Conservation (phyloP, 2,888 invertebrate species). For the Stomorhina lunata region DNA sequence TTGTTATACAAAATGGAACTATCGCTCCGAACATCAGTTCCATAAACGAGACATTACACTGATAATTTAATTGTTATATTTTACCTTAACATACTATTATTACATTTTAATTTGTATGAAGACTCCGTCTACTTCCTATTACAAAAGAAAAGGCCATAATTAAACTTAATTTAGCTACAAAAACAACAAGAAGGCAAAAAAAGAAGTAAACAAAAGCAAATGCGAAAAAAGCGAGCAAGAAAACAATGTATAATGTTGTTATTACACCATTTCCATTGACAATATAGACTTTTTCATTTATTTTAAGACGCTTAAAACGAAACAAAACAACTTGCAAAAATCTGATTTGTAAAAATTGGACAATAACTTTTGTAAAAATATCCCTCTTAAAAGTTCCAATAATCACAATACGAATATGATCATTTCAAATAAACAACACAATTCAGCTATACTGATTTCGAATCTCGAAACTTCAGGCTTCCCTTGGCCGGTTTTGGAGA, state of each 20-base stretch:
- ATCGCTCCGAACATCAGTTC: slow-evolving; percentile 19
- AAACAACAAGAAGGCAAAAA: not conserved
- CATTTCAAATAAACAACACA: too few species aligned
- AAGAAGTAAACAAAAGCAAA: not conserved
- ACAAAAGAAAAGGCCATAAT: slow-evolving; percentile 38
- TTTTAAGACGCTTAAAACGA: not conserved
- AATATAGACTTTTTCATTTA: not conserved
- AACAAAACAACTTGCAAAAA: not conserved
- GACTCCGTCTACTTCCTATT: slow-evolving; percentile 35
- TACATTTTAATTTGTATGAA: not conserved
- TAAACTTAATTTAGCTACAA: slow-evolving; percentile 42
- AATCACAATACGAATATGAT: too few species aligned
- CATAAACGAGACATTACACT: slow-evolving; percentile 35
- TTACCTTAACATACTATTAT: not conserved
- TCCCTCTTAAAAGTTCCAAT: too few species aligned
- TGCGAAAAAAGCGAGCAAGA: not conserved
- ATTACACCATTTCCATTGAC: not conserved
- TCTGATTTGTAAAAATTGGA: not conserved
- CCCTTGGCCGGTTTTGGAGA: too few species aligned
- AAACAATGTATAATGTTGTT: not conserved
- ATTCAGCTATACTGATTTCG: too few species aligned
- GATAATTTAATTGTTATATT: slow-evolving; percentile 32
- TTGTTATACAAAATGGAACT: not conserved
- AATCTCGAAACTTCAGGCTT: too few species aligned
- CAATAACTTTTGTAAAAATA: too few species aligned